phyloP scores from a whole-genome alignment of 2,113 vertebrate species.

The Albula goreensis region DNA sequence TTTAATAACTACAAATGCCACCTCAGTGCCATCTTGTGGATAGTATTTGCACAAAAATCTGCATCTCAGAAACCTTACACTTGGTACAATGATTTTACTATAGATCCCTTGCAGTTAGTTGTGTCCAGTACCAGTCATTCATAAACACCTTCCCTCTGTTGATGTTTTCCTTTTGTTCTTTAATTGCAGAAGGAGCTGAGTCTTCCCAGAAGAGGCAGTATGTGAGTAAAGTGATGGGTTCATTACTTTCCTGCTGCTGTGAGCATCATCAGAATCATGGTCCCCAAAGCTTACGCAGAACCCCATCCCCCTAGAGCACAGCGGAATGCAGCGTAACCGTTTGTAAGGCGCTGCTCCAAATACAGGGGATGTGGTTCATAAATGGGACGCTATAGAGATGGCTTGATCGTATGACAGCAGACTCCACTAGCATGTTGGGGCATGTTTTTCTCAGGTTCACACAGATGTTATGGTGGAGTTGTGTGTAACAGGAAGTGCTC shows the following conservation, averaged over 20 bases:
- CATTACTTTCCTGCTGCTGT: not conserved
- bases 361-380: not conserved
- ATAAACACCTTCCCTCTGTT: not conserved
- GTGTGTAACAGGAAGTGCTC: not conserved
- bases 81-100: not conserved
- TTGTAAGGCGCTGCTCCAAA: not conserved
- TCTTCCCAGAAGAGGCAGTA: slow-evolving; percentile 72
- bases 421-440: not conserved
- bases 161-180: slow-evolving; percentile 11
- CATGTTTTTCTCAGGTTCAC: not conserved
- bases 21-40: slow-evolving; percentile 26
- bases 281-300: not conserved
- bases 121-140: not conserved
- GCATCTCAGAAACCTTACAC: not conserved
- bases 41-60: not conserved
- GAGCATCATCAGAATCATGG: not conserved
- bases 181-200: slow-evolving; percentile 80
- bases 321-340: not conserved
- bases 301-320: not conserved
- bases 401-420: not conserved
- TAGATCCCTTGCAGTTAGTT: not conserved
- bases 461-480: not conserved
- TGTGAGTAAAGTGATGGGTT: slow-evolving; percentile 65
- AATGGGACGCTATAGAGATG: not conserved
- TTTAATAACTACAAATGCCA: slow-evolving; percentile 3